Base-by-base conservation (phyloP, 1,140 invertebrate genomes). In the Caenorhabditis tropicalis region DNA sequence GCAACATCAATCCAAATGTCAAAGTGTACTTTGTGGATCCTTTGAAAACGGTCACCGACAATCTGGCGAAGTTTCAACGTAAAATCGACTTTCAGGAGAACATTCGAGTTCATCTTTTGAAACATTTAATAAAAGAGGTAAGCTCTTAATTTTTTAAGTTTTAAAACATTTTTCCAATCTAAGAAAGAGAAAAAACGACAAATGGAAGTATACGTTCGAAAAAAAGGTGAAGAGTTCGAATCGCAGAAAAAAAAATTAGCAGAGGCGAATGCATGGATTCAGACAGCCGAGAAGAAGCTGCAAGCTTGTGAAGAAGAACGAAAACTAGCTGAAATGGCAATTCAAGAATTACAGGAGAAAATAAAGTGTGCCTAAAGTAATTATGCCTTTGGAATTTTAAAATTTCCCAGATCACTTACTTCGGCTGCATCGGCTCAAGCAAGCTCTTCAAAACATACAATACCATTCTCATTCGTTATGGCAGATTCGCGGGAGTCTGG, bases 131-230 rank as follows among this genome's bases (percentile, higher is more conserved):
- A 43, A 74, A 74, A 46, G 65, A 74, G 36, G 65, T 74, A 12
- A 27, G 4, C 2, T 27, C 9, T 43, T 74, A n/a, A n/a, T 15
- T 19, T 6, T 15, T 27, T 10, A 46, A 43, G 24, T 10, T 36
- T 19, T 27, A 24, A 24, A 74, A 24, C 43, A 24, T 24, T 10
- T n/a, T n/a, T 24, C 43, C 16, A 36, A 19, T 74, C 24, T 19
- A 19, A 74, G 65, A 74, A 74, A 74, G 65, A 74, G 36, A 74
- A 74, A 46, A 74, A 74, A 46, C 33, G 65, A 43, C 65, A 74
- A 74, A 74, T 74, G 65, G 65, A 74, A 46, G 2, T 24, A 46
- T 74, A 74, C n/a, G 43, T 74, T 43, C 65, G 65, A 15, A 74
- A 39, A 31, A 74, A 74, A 74, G 65, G 65, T 7, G 36, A 74